phyloP scores from a whole-genome alignment of 2,888 invertebrate species.

The Hirtodrosophila cameraria region DNA sequence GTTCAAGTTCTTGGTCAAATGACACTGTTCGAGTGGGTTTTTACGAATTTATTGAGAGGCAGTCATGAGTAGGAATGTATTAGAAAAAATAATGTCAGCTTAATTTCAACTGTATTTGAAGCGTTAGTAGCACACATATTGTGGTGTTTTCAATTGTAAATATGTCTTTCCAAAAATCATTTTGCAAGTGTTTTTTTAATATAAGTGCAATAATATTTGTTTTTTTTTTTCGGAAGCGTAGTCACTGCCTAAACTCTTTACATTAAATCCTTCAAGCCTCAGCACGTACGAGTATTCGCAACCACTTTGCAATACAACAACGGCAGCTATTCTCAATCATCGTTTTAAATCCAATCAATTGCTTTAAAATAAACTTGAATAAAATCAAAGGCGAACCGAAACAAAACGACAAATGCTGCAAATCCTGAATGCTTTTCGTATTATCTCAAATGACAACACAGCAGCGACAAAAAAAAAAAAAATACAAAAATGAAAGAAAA shows the following conservation, averaged over 20 bases:
- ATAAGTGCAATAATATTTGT: too few relatives aligned
- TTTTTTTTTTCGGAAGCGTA: neutral
- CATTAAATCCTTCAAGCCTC: slow-evolving; percentile 25
- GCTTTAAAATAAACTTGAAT: slow-evolving; percentile 74
- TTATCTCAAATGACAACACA: slow-evolving; percentile 77
- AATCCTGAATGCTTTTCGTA: slow-evolving; percentile 63
- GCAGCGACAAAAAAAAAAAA: slow-evolving; percentile 28
- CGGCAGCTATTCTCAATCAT: slow-evolving; percentile 31
- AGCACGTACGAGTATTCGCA: slow-evolving; percentile 38
- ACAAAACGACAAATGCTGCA: slow-evolving; percentile 47
- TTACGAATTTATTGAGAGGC: neutral
- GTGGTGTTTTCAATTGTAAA: too few relatives aligned
- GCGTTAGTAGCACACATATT: too few relatives aligned
- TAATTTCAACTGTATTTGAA: too few relatives aligned
- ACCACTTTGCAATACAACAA: slow-evolving; percentile 38
- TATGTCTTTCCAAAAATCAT: too few relatives aligned
- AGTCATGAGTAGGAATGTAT: too few relatives aligned
- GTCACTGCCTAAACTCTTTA: neutral
- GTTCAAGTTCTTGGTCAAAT: slow-evolving; percentile 11
- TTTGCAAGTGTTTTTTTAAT: too few relatives aligned
- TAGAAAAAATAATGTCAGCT: too few relatives aligned
- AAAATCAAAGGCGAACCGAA: slow-evolving; percentile 65
- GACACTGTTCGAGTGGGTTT: slow-evolving; percentile 11
- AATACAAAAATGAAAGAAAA: slow-evolving; percentile 24
- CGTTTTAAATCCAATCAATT: slow-evolving; percentile 72